Evolutionary conservation across 2,888 invertebrate genomes (phyloP), one percentile per base, ranked within the genome.

Genomic region (Calephelis perditalis): DNA sequence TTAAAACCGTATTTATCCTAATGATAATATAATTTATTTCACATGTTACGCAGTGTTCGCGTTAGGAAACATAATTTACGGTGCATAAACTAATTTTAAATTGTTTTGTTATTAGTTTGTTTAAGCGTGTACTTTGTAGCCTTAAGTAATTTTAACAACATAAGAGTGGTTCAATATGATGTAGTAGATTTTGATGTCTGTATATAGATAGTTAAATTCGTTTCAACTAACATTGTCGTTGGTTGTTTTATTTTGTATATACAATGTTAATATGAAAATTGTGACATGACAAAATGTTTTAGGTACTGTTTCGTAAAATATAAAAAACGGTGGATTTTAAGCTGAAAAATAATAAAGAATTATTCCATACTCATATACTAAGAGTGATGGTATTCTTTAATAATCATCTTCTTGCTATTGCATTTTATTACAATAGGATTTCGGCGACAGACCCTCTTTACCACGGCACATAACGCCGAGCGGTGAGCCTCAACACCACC

Each of bases 21-120:
- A 15, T 52, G 35, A 11, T 52, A 52, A 35, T 52, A 49, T 49
- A 52, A 52, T 52, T 52, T 52, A 52, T 52, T 52, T 52, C 52
- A 35, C 26, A 10, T 35, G 52, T 52, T 52, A 52, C 26, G 52
- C 52, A 35, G 52, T 52, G 52, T 52, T 6, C 35, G 47, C 47
- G 35, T 52, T 52, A 52, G 52, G 52, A 11, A 52, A 52, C 8
- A 40, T 52, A 52, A 15, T 52, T 52, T 52, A 52, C 52, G 52
- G 52, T 52, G 52, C 52, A 52, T 52, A 26, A 52, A 52, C 26
- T 52, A 52, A 52, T 40, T 40, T 35, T 26, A 52, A 15, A 52
- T 4, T 52, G 52, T 52, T 52, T 49, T 49, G 49, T 49, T 49
- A 49, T 49, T 49, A 49, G 49, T 15, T 49, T 49, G 49, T 49